A percentile compares a stretch with the other conserved stretches of the same genome.
These are phyloP conservation scores for Lamprotornis superbus DNA, from an alignment of 2,113 vertebrate genomes.

Conservation along the genomic window DNA sequence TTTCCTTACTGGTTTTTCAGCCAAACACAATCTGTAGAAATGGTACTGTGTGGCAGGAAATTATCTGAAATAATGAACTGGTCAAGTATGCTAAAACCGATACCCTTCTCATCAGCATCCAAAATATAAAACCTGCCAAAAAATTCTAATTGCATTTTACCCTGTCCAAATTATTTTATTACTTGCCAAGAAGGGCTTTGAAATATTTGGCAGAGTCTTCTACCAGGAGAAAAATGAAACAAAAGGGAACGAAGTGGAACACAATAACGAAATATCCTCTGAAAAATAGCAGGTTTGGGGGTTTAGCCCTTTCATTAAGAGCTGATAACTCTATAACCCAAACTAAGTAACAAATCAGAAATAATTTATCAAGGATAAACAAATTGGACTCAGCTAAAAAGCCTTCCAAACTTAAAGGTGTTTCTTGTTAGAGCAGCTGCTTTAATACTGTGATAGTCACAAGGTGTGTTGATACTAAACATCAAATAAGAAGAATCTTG, in stretches of 20 bases:
- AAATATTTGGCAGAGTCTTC: constrained; percentile 67
- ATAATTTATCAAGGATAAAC: neutral
- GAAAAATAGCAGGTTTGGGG: constrained; percentile 4
- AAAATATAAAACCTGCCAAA: constrained; percentile 61
- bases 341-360: constrained; percentile 31
- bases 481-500: neutral
- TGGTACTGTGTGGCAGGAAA: constrained; percentile 12
- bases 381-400: neutral
- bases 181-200: constrained; percentile 65
- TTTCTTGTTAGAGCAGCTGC: constrained; percentile 10
- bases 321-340: constrained; percentile 37
- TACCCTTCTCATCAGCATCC: constrained; percentile 58
- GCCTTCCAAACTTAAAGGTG: neutral
- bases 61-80: constrained; percentile 22
- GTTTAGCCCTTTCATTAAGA: constrained; percentile 32
- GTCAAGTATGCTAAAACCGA: constrained; percentile 40
- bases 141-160: constrained; percentile 66
- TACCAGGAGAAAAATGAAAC: constrained; percentile 62
- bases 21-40: neutral
- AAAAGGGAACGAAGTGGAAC: constrained; percentile 49
- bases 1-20: neutral
- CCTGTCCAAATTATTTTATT: constrained; percentile 68
- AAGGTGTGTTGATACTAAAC: neutral
- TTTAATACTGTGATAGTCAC: neutral
- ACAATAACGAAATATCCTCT: constrained; percentile 1